Base-by-base conservation (phyloP, 2,888 invertebrate species). In the Melanotus villosus region DNA sequence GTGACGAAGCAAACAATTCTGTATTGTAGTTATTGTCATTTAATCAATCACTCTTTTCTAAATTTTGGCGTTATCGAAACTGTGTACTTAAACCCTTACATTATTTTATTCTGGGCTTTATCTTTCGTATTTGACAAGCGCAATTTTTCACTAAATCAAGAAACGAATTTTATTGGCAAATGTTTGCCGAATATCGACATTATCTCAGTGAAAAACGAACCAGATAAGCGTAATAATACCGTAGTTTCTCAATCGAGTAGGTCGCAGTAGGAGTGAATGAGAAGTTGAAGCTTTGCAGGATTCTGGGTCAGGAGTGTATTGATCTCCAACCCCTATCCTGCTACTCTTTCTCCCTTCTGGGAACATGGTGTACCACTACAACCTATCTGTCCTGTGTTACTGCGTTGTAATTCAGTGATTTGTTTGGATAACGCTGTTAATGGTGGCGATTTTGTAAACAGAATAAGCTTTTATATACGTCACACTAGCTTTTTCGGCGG, bases 301-400 rank as follows among this genome's bases (percentile, higher is more conserved):
- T 79, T 78, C 78, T 80, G 76, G 80, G 79, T 80, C 80, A 79
- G 78, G 77, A 79, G 78, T 79, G 79, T 80, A 80, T 80, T 80
- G 80, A 80, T 80, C 79, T 73, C 75, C 71, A 73, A 73, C 77
- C 74, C 74, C 74, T 74, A 76, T 76, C 75, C 75, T 72, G 68
- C 18, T 38, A 30, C 52, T 58, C 58, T 52, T 54, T 60, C 73
- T 68, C 64, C 65, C 72, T 65, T 70, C 68, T 57, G 64, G 58
- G 52, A 60, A 47, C 60, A 54, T 41, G 54, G 50, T 43, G 59
- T 21, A 38, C 56, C 10, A 56, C 23, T 56, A 23, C 19, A 21
- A 21, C 16, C n/a, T 19, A 56, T 56, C 56, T 21, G 16, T 30
- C 52, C n/a, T 52, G 18, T 52, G 52, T 30, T 50, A 30, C 19